phyloP scores from a whole-genome alignment of 2,797 vertebrate species.

The Liasis olivaceus region DNA sequence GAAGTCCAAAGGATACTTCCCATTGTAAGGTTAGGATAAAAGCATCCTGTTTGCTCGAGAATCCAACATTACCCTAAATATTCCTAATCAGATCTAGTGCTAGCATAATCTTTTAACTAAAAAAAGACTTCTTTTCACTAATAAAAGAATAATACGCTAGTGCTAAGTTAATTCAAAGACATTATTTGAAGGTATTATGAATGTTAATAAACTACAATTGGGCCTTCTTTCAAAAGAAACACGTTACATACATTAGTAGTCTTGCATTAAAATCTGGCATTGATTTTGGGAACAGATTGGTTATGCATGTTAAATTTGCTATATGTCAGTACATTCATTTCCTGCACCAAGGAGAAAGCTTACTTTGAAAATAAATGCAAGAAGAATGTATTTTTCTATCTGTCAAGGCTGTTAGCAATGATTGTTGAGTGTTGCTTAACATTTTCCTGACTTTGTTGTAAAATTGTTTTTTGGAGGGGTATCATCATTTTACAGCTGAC shows the following conservation, averaged over 20 bases:
- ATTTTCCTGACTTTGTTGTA: conserved; percentile 19
- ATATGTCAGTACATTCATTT: conserved; percentile 22
- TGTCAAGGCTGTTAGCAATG: conserved; percentile 21
- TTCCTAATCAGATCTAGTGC: neutral
- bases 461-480: conserved; percentile 42
- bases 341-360: conserved; percentile 18
- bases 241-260: conserved; percentile 5
- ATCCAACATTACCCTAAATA: neutral
- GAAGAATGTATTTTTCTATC: conserved; percentile 28
- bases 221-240: neutral
- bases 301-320: neutral
- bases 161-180: neutral
- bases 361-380: conserved; percentile 27
- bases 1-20: neutral
- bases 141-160: neutral
- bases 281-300: neutral
- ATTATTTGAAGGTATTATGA: neutral
- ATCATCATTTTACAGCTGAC: conserved; percentile 36
- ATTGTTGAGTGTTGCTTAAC: conserved; percentile 45
- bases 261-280: conserved; percentile 6
- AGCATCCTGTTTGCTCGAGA: neutral
- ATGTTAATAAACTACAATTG: neutral
- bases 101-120: neutral
- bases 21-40: neutral
- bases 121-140: neutral